A percentile compares a stretch with the other conserved stretches of the same genome.
Conservation (phyloP, 2,888 invertebrate genomes). For the Drosophila demipolita region DNA sequence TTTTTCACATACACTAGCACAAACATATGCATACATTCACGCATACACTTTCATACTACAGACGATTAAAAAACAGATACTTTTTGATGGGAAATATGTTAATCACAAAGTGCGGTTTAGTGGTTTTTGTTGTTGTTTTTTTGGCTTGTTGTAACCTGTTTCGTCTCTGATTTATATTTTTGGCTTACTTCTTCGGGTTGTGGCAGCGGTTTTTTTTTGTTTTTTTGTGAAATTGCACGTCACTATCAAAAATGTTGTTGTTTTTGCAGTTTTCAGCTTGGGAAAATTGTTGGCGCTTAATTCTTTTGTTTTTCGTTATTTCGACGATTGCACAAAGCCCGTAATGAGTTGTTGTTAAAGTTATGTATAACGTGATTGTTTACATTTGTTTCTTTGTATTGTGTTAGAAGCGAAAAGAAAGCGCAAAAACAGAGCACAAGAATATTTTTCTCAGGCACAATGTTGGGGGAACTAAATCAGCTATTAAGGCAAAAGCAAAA, state of each 20-base stretch:
- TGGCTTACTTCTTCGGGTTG: conserved; percentile 68
- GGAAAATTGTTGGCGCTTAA: conserved; percentile 44
- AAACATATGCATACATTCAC: conserved; percentile 10
- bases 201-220: conserved; percentile 28
- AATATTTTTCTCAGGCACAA: conserved; percentile 75
- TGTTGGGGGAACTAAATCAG: conserved; percentile 39
- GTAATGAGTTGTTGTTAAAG: conserved; percentile 25
- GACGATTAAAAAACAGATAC: conserved; percentile 61
- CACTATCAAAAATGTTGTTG: conserved; percentile 27
- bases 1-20: conserved; percentile 30
- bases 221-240: conserved; percentile 55
- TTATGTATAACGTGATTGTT: conserved; percentile 46
- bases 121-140: conserved; percentile 30
- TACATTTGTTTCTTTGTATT: conserved; percentile 52
- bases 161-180: conserved; percentile 75
- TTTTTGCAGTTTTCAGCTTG: conserved; percentile 37
- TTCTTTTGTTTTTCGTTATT: conserved; percentile 43
- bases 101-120: conserved; percentile 68
- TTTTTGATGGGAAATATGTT: conserved; percentile 79
- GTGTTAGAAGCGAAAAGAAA: conserved; percentile 65
- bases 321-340: conserved; percentile 37
- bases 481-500: conserved; percentile 34
- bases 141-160: conserved; percentile 70
- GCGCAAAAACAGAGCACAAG: conserved; percentile 66
- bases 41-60: conserved; percentile 19